Evolutionary conservation across 2,888 invertebrate genomes (phyloP).

Genomic region (Brenthis ino): DNA sequence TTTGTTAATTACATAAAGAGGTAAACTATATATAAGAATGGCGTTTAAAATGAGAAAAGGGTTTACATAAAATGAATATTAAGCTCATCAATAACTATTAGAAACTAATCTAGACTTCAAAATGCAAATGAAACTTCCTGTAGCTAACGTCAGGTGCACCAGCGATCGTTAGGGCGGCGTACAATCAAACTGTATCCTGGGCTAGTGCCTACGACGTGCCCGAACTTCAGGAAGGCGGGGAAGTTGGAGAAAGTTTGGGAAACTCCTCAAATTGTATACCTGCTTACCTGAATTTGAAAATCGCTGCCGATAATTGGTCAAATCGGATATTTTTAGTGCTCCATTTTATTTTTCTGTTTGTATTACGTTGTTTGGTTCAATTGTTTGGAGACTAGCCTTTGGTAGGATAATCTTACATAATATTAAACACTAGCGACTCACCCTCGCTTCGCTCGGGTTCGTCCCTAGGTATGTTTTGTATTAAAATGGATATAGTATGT

Average conservation of each 20-base stretch:
- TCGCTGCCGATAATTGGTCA: slow-evolving; percentile 16
- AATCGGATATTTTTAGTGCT: neutral
- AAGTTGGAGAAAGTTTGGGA: slow-evolving; percentile 20
- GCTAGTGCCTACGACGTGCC: slow-evolving; percentile 17
- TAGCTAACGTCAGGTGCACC: slow-evolving; percentile 15
- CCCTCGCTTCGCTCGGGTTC: too few relatives aligned
- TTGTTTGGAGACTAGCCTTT: neutral
- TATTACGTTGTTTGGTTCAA: neutral
- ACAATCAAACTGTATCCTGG: slow-evolving; percentile 28
- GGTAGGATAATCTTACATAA: too few relatives aligned
- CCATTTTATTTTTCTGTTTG: neutral
- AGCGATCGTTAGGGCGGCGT: slow-evolving; percentile 18
- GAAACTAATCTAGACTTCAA: slow-evolving; percentile 16
- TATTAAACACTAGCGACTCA: too few relatives aligned
- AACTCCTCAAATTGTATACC: slow-evolving; percentile 24
- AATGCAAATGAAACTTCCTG: slow-evolving; percentile 18
- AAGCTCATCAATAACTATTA: slow-evolving; percentile 10
- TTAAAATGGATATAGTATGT: too few relatives aligned
- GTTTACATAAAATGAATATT: slow-evolving; percentile 1
- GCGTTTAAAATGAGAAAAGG: neutral
- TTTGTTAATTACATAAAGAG: too few relatives aligned
- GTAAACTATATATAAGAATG: too few relatives aligned
- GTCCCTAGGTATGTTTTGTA: too few relatives aligned
- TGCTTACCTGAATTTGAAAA: slow-evolving; percentile 18
- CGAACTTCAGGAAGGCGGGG: slow-evolving; percentile 18